Evolutionary conservation across 2,888 invertebrate species (phyloP).

Genomic region (Scotopteryx bipunctaria): DNA sequence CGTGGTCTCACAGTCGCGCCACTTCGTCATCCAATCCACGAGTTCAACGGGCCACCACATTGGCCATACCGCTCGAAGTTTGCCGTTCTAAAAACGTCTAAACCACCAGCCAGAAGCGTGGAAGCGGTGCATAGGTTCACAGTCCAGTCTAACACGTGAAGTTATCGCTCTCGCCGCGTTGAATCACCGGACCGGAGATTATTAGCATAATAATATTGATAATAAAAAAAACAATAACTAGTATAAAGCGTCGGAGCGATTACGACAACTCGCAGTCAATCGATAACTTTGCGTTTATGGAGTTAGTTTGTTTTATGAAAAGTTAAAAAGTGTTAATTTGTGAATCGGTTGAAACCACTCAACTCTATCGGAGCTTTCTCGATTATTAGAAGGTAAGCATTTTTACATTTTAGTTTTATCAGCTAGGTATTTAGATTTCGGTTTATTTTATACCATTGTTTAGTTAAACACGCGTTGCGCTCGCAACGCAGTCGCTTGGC

Average conservation of each 20-base stretch:
- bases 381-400: background rate
- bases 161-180: slow-evolving; percentile 42
- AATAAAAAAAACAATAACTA: slow-evolving; percentile 11
- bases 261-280: slow-evolving; percentile 29
- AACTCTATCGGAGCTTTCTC: background rate
- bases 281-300: slow-evolving; percentile 13
- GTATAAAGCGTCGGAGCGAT: slow-evolving; percentile 35
- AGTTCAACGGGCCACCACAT: slow-evolving; percentile 31
- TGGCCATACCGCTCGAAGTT: slow-evolving; percentile 17
- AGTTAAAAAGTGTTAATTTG: slow-evolving; percentile 1
- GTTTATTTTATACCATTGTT: no score
- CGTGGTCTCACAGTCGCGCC: slow-evolving; percentile 76
- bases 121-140: slow-evolving; percentile 42
- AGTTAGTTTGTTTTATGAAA: slow-evolving; percentile 7
- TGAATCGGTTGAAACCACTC: background rate
- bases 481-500: slow-evolving; percentile 1
- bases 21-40: slow-evolving; percentile 69
- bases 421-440: no score
- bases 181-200: slow-evolving; percentile 29
- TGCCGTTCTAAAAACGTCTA: slow-evolving; percentile 35
- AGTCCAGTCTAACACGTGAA: slow-evolving; percentile 59
- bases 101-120: slow-evolving; percentile 41
- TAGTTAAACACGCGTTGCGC: background rate
- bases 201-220: slow-evolving; percentile 20
- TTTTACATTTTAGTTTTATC: background rate